Percentiles rank a stretch among this genome's conserved stretches.
Evolutionary conservation across 2,888 invertebrate genomes (phyloP).

Genomic region (Notocelia uddmanniana): DNA sequence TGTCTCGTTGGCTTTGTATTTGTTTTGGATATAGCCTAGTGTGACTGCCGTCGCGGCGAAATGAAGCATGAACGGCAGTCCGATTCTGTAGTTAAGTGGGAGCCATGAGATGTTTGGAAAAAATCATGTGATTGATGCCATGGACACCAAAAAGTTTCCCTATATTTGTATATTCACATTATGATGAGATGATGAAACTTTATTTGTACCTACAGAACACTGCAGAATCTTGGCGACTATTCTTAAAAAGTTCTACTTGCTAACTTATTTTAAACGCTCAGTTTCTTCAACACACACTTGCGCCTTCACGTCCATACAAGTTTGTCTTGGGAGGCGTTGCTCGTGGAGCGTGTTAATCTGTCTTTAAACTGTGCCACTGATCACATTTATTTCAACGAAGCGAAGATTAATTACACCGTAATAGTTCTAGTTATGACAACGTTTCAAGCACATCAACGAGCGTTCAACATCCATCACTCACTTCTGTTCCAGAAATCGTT

Average conservation of each 20-base stretch:
- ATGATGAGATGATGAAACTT: background rate
- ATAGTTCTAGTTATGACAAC: constrained; percentile 2
- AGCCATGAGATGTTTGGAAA: too few relatives aligned
- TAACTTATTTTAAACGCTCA: background rate
- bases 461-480: constrained; percentile 2
- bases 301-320: background rate
- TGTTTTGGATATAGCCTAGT: too few relatives aligned
- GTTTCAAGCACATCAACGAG: constrained; percentile 1
- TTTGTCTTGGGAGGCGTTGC: background rate
- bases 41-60: too few relatives aligned
- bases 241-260: background rate
- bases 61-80: too few relatives aligned
- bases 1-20: too few relatives aligned
- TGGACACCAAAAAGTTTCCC: background rate
- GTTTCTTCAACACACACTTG: too few relatives aligned
- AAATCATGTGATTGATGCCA: too few relatives aligned
- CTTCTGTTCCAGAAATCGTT: background rate
- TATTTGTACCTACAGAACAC: background rate
- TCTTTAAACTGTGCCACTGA: background rate
- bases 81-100: too few relatives aligned
- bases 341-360: background rate
- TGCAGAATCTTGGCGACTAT: background rate
- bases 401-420: background rate
- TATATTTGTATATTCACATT: background rate
- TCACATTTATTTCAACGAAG: constrained; percentile 2